Conservation (phyloP, 2,113 vertebrate species). For the Zosterops hypoxanthus region DNA sequence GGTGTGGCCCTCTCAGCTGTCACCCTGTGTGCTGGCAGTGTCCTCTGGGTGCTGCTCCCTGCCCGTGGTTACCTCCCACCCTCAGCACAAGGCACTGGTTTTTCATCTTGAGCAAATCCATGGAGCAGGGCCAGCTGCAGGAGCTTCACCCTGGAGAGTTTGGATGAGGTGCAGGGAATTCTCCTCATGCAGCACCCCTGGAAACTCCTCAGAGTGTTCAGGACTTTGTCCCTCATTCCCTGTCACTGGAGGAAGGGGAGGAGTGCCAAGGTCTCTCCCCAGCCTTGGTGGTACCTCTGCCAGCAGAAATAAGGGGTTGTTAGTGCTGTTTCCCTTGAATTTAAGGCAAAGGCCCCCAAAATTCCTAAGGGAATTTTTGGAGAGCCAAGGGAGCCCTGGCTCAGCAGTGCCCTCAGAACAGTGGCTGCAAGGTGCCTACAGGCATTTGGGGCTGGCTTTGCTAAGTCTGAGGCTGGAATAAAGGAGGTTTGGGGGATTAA, state of each 20-base stretch:
- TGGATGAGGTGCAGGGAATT: not conserved
- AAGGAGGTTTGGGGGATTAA: accelerated
- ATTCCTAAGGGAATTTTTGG: not conserved
- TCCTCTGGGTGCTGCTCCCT: not conserved
- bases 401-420: not conserved
- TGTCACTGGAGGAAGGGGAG: not conserved
- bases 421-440: not conserved
- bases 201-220: not conserved
- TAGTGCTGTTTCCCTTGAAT: not conserved
- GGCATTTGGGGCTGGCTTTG: not conserved
- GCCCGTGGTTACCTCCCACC: accelerated
- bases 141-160: not conserved
- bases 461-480: not conserved
- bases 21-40: not conserved
- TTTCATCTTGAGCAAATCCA: not conserved
- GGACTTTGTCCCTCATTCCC: not conserved
- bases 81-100: accelerated
- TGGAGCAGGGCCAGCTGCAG: not conserved
- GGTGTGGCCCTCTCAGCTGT: not conserved
- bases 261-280: not conserved
- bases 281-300: accelerated
- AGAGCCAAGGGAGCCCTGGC: not conserved
- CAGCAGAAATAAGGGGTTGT: not conserved
- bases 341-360: not conserved
- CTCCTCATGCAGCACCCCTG: not conserved